Conservation (phyloP, 2,888 invertebrate genomes). For the Hyposoter didymator region DNA sequence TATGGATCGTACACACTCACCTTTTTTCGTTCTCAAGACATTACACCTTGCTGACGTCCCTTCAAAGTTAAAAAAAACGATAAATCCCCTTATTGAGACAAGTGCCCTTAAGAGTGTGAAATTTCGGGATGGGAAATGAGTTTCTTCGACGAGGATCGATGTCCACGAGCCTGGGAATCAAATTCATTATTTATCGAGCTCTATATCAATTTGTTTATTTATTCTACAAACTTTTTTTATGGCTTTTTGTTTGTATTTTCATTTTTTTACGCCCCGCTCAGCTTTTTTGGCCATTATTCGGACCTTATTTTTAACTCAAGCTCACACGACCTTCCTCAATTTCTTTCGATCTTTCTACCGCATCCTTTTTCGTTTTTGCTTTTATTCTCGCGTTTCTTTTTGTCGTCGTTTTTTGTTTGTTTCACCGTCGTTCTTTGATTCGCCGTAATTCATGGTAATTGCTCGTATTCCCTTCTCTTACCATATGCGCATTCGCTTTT, state of each 20-base stretch:
- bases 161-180: neutral
- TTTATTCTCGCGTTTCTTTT: slow-evolving; percentile 38
- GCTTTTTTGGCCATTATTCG: neutral
- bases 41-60: slow-evolving; percentile 56
- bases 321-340: slow-evolving; percentile 5
- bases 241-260: neutral
- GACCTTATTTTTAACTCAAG: neutral
- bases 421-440: slow-evolving; percentile 44
- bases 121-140: slow-evolving; percentile 14
- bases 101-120: neutral
- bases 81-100: slow-evolving; percentile 41
- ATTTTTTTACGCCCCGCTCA: neutral
- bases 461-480: slow-evolving; percentile 56
- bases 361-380: slow-evolving; percentile 40
- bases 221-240: neutral
- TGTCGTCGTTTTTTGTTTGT: slow-evolving; percentile 20
- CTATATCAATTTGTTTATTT: neutral
- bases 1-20: neutral
- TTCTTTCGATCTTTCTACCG: neutral
- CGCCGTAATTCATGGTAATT: slow-evolving; percentile 73
- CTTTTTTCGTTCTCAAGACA: slow-evolving; percentile 10
- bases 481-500: slow-evolving; percentile 3
- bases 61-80: neutral
- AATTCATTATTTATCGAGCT: neutral
- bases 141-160: neutral